phyloP scores from a whole-genome alignment of 2,113 vertebrate species.

The Hippocampus mohnikei region DNA sequence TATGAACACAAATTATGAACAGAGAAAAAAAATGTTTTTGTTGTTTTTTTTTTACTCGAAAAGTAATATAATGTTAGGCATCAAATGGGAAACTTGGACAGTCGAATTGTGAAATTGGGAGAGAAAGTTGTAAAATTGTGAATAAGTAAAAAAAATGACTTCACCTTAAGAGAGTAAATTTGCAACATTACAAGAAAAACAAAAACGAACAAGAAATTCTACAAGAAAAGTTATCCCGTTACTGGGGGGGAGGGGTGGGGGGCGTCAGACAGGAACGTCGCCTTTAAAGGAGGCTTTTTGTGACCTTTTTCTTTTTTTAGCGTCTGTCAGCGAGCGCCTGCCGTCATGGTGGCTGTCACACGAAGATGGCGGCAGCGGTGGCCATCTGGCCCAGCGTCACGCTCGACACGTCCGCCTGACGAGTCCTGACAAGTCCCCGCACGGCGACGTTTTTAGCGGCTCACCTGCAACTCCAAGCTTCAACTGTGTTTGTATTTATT shows the following conservation, averaged over 20 bases:
- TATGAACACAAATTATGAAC: too few relatives aligned
- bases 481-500: neutral
- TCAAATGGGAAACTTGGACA: too few relatives aligned
- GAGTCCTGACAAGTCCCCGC: conserved; percentile 72
- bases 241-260: neutral
- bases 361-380: conserved; percentile 52
- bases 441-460: conserved; percentile 28
- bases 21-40: too few relatives aligned
- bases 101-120: too few relatives aligned
- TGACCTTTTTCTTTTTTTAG: conserved; percentile 8
- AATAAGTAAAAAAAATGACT: too few relatives aligned
- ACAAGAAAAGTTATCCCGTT: neutral
- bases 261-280: neutral
- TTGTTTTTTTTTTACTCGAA: too few relatives aligned
- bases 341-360: conserved; percentile 46
- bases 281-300: neutral
- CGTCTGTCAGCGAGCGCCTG: conserved; percentile 54
- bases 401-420: conserved; percentile 74
- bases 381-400: conserved; percentile 82
- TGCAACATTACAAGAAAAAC: too few relatives aligned
- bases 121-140: too few relatives aligned
- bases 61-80: too few relatives aligned
- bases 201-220: too few relatives aligned
- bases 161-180: too few relatives aligned
- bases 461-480: neutral